Base-by-base conservation (phyloP, 2,888 invertebrate genomes). In the Listrodromus nycthemerus region DNA sequence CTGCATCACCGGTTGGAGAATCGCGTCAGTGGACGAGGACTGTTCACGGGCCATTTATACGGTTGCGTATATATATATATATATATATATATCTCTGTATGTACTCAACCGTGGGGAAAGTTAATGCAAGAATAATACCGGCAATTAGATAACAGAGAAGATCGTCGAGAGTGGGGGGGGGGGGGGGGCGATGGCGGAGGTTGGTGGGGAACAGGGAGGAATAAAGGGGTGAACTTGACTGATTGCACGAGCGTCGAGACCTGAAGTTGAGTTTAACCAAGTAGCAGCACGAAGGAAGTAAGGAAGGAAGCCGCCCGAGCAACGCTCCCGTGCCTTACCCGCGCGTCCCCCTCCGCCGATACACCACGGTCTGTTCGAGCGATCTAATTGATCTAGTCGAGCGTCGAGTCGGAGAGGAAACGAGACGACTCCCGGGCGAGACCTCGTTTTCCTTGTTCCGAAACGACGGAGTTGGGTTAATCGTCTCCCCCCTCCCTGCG, bases 371-470 rank as follows among this genome's bases (percentile, higher is more conserved):
- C 75, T 71, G 37, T 10, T 37, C 61, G 65, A 71, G 70, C 83
- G 76, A 71, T 80, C 83, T 80, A 83, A 83, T 83, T 83, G 83
- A 83, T 83, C 83, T 80, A 83, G 80, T 76, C 71, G 73, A 83
- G 83, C 83, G 63, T 76, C 83, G 63, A 71, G 52, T 66, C 76
- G 30, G 69, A 71, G 50, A 80, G 83, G 63, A 70, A 80, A 63
- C 63, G 48, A 80, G 70, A 80, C 33, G 27, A 55, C 65, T 63
- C 74, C 41, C 41, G 58, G 33, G 78, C 45, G 61, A 52, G 58
- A 66, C 52, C 67, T 67, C 58, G 79, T 83, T 66, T 58, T 71
- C 58, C 79, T 50, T 58, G 67, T 48, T 58, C 50, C 55, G 37
- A 33, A 21, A 24, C 41, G 41, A 48, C 73, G 81, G 79, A 73